These are phyloP conservation scores for Lutraria rhynchaena DNA, from an alignment of 1,140 invertebrate species.

Conservation along the genomic window DNA sequence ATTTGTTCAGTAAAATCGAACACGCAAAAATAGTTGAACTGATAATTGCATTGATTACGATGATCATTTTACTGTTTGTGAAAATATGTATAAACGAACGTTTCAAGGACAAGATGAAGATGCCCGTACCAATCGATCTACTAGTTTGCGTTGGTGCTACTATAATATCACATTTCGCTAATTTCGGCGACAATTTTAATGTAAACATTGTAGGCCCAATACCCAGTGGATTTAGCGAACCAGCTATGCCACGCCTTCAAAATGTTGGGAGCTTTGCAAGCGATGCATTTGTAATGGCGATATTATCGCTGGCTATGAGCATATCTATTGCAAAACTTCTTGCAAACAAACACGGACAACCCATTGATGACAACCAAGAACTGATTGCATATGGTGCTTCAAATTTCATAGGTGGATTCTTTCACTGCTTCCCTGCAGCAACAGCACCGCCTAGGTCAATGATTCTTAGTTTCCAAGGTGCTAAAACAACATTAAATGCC, in stretches of 20 bases:
- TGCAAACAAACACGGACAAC: constrained; percentile 77
- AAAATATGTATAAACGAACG: constrained; percentile 91
- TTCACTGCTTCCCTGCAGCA: constrained; percentile 85
- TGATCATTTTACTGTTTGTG: constrained; percentile 88
- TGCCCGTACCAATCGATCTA: constrained; percentile 94
- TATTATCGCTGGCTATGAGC: constrained; percentile 77
- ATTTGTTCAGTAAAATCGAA: constrained; percentile 73
- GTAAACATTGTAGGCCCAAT: constrained; percentile 82
- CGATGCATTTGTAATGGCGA: constrained; percentile 72
- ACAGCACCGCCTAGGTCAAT: constrained; percentile 92
- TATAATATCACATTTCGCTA: constrained; percentile 77
- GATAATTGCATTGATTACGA: constrained; percentile 87
- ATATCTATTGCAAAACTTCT: constrained; percentile 82
- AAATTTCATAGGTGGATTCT: constrained; percentile 82
- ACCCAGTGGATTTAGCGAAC: constrained; percentile 78
- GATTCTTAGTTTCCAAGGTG: constrained; percentile 66
- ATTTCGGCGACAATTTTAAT: constrained; percentile 76
- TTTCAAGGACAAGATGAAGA: constrained; percentile 86
- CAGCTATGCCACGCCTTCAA: constrained; percentile 61
- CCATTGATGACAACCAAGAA: constrained; percentile 82
- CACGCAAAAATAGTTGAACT: constrained; percentile 81
- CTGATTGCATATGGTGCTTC: constrained; percentile 83
- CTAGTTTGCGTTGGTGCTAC: constrained; percentile 85
- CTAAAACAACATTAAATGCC: constrained; percentile 70
- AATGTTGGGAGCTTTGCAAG: constrained; percentile 36